Conservation (phyloP, 2,797 vertebrate genomes). For the Coreius guichenoti region DNA sequence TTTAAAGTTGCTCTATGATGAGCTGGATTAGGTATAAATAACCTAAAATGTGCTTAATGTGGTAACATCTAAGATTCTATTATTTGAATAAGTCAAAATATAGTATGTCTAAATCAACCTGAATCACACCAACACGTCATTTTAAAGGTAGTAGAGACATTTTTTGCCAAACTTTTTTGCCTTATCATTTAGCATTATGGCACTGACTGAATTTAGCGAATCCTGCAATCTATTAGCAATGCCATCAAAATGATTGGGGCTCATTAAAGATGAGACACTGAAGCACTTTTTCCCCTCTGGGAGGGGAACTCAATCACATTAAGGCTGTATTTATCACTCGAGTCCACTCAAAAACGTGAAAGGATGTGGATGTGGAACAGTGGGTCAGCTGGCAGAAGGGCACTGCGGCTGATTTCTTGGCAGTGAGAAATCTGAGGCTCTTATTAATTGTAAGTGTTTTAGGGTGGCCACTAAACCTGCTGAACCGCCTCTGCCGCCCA, state of each 20-base stretch:
- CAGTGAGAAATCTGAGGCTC: constrained; percentile 21
- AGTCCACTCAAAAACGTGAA: neutral
- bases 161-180: neutral
- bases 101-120: neutral
- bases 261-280: constrained; percentile 41
- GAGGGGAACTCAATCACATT: constrained; percentile 48
- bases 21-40: neutral
- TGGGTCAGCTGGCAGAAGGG: constrained; percentile 21
- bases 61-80: neutral
- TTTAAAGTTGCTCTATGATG: neutral
- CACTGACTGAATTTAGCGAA: constrained; percentile 1
- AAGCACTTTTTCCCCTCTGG: constrained; percentile 30
- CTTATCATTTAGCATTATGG: neutral
- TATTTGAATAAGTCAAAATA: neutral
- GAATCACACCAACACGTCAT: neutral
- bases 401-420: constrained; percentile 19
- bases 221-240: constrained; percentile 45
- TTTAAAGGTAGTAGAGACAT: neutral
- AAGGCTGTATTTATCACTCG: constrained; percentile 39
- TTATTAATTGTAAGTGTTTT: constrained; percentile 51
- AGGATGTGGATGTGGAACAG: constrained; percentile 10
- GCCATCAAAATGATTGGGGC: constrained; percentile 44
- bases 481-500: constrained; percentile 55
- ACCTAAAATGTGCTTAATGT: neutral
- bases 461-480: constrained; percentile 62